Percentiles rank a stretch among this genome's conserved stretches.
Evolutionary conservation across 1,140 invertebrate genomes (phyloP).

Genomic region (Papilio polytes): DNA sequence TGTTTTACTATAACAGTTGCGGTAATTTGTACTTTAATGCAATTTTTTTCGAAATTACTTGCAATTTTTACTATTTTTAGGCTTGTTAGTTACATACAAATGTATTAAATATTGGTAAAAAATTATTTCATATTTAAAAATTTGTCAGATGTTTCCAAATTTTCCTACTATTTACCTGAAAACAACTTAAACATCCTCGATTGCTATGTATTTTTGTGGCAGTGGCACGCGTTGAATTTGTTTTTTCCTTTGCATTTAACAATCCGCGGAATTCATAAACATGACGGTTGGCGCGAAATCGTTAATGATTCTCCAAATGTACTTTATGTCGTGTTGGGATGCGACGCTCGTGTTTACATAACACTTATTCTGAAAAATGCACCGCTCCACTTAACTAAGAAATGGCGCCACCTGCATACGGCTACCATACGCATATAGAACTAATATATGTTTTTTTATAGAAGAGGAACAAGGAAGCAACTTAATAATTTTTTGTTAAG

Average conservation of each 20-base stretch:
- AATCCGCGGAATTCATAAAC: conserved; percentile 71
- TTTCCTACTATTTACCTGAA: neutral
- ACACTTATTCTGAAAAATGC: conserved; percentile 57
- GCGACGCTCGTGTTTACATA: conserved; percentile 59
- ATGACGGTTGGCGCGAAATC: conserved; percentile 52
- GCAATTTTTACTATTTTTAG: neutral
- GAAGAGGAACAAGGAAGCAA: neutral
- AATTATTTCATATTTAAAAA: neutral
- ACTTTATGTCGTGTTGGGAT: conserved; percentile 42
- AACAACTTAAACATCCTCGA: conserved; percentile 26
- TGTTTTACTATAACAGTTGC: too few species aligned
- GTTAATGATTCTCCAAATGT: conserved; percentile 53
- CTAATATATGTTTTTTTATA: neutral
- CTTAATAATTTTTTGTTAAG: neutral
- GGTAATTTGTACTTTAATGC: too few species aligned
- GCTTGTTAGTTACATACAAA: neutral
- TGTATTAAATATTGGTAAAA: neutral
- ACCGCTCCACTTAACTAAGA: conserved; percentile 6
- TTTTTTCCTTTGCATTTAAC: conserved; percentile 54
- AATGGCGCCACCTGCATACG: conserved; percentile 18
- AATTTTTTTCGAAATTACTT: neutral
- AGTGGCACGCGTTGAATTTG: conserved; percentile 52
- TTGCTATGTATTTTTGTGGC: conserved; percentile 26
- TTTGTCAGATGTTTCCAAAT: neutral
- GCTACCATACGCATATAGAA: conserved; percentile 6